Percentiles rank a stretch among this genome's conserved stretches.
These are phyloP conservation scores for Scolopax bukidnonensis DNA, from an alignment of 2,797 vertebrate species.

Conservation along the genomic window DNA sequence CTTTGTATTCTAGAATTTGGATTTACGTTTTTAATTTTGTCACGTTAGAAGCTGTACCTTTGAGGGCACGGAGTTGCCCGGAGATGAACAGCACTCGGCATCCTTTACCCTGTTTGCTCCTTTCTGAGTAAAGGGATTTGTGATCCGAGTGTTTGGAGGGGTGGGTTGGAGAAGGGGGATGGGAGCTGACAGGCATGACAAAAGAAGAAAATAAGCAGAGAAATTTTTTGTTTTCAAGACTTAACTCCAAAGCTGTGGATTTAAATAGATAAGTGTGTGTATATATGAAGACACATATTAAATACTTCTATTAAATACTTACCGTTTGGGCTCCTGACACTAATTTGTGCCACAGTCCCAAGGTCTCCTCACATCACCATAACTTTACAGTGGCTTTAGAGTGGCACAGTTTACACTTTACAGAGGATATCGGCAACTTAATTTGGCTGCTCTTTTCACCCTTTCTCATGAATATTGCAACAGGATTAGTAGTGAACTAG, in stretches of 20 bases:
- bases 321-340: neutral
- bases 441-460: neutral
- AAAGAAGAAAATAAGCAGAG: neutral
- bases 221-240: neutral
- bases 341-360: neutral
- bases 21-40: neutral
- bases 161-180: neutral
- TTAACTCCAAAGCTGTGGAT: neutral
- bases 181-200: neutral
- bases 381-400: neutral
- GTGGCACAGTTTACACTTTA: neutral
- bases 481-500: neutral
- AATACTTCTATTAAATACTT: neutral
- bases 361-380: neutral
- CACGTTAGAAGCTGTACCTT: neutral
- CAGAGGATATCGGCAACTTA: accelerated
- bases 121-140: neutral
- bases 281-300: neutral
- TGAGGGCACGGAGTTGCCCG: neutral
- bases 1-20: neutral
- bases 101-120: neutral
- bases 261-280: neutral
- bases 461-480: neutral
- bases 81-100: neutral
- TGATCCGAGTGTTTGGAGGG: neutral